phyloP scores from a whole-genome alignment of 2,888 invertebrate species.

The Argynnis bischoffii region DNA sequence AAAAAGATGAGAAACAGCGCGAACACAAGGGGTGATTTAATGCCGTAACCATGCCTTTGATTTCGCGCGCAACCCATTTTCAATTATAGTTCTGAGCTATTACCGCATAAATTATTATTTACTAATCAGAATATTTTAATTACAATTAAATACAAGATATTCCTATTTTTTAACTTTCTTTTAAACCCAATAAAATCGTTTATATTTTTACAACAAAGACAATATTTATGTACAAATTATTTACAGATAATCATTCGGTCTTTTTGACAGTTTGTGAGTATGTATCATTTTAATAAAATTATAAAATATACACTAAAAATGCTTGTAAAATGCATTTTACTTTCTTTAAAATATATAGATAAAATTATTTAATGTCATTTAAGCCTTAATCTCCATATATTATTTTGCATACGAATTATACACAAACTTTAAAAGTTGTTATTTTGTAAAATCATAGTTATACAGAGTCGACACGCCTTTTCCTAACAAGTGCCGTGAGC shows the following conservation, averaged over 20 bases:
- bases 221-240: no score
- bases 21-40: conserved; percentile 33
- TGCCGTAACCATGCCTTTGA: conserved; percentile 5
- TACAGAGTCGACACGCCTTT: conserved; percentile 80
- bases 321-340: not conserved
- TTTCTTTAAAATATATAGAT: not conserved
- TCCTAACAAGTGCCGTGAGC: conserved; percentile 75
- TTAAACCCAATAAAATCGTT: no score
- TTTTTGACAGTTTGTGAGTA: conserved; percentile 7
- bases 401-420: not conserved
- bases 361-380: not conserved
- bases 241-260: conserved; percentile 11
- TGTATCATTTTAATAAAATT: not conserved
- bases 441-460: conserved; percentile 58
- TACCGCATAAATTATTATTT: not conserved
- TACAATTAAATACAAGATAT: not conserved
- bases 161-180: no score
- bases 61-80: conserved; percentile 18
- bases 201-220: no score
- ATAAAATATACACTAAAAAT: not conserved
- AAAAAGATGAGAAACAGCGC: conserved; percentile 35
- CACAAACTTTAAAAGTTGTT: conserved; percentile 14
- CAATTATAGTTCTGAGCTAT: not conserved
- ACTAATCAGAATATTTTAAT: not conserved
- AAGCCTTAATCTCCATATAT: no score